Evolutionary conservation across 37 sponge, comb jelly and placozoan genomes (phyloP).

Genomic region (Beroe ovata): DNA sequence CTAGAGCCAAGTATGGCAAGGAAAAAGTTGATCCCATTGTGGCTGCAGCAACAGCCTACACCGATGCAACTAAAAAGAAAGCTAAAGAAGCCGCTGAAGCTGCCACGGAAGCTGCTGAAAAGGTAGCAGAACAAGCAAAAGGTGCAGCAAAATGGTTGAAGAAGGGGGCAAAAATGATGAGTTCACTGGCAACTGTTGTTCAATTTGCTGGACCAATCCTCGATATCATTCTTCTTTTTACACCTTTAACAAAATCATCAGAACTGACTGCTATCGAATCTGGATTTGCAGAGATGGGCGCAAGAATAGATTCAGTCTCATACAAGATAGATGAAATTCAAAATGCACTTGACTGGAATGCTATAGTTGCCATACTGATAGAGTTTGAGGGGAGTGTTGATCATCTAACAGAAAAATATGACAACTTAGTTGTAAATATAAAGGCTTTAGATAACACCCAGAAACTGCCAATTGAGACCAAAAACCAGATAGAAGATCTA

Average conservation of each 20-base stretch:
- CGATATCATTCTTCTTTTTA: not conserved
- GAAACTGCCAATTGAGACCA: not conserved
- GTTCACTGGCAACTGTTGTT: not conserved
- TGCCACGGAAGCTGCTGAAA: not conserved
- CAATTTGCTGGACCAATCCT: slow-evolving; percentile 12
- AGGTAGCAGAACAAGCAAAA: slow-evolving; percentile 2
- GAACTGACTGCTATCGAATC: slow-evolving; percentile 1
- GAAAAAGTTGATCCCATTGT: not conserved
- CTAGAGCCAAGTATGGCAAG: not conserved
- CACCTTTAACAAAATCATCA: not conserved
- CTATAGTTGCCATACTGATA: not conserved
- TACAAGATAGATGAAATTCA: not conserved
- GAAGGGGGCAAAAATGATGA: not conserved
- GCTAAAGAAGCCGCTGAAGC: not conserved
- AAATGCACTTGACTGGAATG: not conserved
- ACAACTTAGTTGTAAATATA: not conserved
- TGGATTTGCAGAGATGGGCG: not conserved
- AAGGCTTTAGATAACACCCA: not conserved
- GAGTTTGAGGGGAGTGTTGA: not conserved
- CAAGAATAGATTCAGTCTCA: not conserved
- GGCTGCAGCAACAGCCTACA: not conserved
- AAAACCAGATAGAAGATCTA: slow-evolving; percentile 5
- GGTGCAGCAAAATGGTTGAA: not conserved
- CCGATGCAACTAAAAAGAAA: not conserved
- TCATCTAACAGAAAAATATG: slow-evolving; percentile 2